These are phyloP conservation scores for Homarus americanus DNA, from an alignment of 1,140 invertebrate genomes.

Conservation along the genomic window DNA sequence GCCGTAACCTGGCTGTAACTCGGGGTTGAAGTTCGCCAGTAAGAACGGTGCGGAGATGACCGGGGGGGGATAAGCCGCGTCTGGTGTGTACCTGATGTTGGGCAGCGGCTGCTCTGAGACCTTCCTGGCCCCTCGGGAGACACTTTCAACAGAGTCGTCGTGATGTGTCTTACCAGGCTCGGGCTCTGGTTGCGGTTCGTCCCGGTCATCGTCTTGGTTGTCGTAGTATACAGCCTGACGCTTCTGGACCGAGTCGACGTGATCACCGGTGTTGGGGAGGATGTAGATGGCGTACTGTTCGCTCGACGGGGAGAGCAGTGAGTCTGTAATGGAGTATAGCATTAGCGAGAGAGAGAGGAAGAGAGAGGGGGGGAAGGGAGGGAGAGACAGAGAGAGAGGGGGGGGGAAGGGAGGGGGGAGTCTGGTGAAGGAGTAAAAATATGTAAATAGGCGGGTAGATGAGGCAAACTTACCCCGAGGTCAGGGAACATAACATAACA, in stretches of 20 bases:
- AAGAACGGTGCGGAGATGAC: neutral
- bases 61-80: neutral
- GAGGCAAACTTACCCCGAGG: no score
- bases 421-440: no score
- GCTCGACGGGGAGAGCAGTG: neutral
- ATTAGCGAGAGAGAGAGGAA: neutral
- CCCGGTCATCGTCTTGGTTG: neutral
- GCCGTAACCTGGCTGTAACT: slow-evolving; percentile 37
- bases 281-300: slow-evolving; percentile 31
- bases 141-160: neutral
- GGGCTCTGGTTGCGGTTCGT: neutral
- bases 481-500: no score
- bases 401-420: no score
- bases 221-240: slow-evolving; percentile 25
- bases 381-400: neutral
- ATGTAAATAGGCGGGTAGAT: no score
- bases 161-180: neutral
- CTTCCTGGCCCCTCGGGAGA: neutral
- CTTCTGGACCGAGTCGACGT: slow-evolving; percentile 21
- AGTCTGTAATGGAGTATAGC: slow-evolving; percentile 29
- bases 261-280: neutral
- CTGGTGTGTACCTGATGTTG: neutral
- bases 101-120: no score
- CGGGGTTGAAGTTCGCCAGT: slow-evolving; percentile 7
- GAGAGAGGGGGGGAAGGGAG: no score